phyloP scores from a whole-genome alignment of 2,888 invertebrate genomes.

The Drosophila austrosaltans region DNA sequence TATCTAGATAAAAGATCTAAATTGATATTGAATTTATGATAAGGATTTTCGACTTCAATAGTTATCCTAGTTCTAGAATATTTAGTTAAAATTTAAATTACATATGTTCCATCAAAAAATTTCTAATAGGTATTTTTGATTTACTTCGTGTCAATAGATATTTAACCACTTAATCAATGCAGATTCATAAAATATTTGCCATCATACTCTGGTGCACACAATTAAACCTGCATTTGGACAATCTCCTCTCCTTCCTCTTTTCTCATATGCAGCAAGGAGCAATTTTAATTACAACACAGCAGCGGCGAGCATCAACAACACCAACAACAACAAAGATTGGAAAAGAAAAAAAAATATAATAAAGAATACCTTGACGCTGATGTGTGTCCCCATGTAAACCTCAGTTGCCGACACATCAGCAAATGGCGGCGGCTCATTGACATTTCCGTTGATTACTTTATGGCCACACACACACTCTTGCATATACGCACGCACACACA shows the following conservation, averaged over 20 bases:
- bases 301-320: slow-evolving; percentile 44
- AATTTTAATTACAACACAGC: slow-evolving; percentile 73
- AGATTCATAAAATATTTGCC: slow-evolving; percentile 60
- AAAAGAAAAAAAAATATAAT: slow-evolving; percentile 32
- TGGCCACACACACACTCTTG: slow-evolving; percentile 51
- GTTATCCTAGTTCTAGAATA: no score
- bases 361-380: slow-evolving; percentile 47
- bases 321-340: slow-evolving; percentile 31
- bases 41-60: no score
- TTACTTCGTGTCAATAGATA: slow-evolving; percentile 40
- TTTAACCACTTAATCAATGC: slow-evolving; percentile 58
- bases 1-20: no score
- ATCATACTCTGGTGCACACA: slow-evolving; percentile 36
- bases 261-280: slow-evolving; percentile 53
- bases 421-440: slow-evolving; percentile 78
- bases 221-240: slow-evolving; percentile 55
- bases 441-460: slow-evolving; percentile 80
- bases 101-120: no score
- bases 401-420: slow-evolving; percentile 75
- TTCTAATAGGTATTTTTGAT: no score
- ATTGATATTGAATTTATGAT: no score
- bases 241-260: slow-evolving; percentile 50
- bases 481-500: slow-evolving; percentile 4
- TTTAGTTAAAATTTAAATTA: no score
- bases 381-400: slow-evolving; percentile 63